Percentiles rank a stretch among this genome's conserved stretches.
Conservation (phyloP, 2,113 vertebrate genomes). For the Proterorhinus semilunaris region DNA sequence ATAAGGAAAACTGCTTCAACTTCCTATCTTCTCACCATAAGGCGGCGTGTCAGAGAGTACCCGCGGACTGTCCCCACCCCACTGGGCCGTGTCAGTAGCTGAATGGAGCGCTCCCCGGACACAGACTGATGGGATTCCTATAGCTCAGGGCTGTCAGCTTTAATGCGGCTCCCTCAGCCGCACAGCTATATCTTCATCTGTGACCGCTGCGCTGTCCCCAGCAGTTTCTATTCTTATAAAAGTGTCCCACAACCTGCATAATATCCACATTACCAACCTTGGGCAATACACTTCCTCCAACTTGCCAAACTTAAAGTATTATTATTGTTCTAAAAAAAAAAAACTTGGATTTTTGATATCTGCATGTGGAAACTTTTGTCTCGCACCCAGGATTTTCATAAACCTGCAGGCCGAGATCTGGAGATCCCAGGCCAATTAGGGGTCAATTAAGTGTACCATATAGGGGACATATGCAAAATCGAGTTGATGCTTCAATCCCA, state of each 20-base stretch:
- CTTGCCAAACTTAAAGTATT: no score
- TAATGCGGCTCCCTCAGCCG: constrained; percentile 68
- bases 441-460: no score
- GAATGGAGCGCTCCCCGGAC: constrained; percentile 55
- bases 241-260: background rate
- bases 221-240: background rate
- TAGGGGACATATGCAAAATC: no score
- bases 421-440: no score
- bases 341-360: no score
- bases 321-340: no score
- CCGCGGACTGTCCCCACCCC: constrained; percentile 30
- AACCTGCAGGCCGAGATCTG: no score
- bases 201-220: constrained; percentile 17
- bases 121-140: constrained; percentile 71
- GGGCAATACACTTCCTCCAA: no score
- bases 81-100: constrained; percentile 49
- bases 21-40: constrained; percentile 36
- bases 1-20: no score
- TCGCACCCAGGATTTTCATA: no score
- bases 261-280: background rate
- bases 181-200: constrained; percentile 69
- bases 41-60: constrained; percentile 55
- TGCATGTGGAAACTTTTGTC: no score
- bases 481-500: no score
- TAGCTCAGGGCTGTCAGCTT: constrained; percentile 66